These are phyloP conservation scores for Brachionus manjavacas DNA, from an alignment of 1,140 invertebrate genomes.

Conservation along the genomic window DNA sequence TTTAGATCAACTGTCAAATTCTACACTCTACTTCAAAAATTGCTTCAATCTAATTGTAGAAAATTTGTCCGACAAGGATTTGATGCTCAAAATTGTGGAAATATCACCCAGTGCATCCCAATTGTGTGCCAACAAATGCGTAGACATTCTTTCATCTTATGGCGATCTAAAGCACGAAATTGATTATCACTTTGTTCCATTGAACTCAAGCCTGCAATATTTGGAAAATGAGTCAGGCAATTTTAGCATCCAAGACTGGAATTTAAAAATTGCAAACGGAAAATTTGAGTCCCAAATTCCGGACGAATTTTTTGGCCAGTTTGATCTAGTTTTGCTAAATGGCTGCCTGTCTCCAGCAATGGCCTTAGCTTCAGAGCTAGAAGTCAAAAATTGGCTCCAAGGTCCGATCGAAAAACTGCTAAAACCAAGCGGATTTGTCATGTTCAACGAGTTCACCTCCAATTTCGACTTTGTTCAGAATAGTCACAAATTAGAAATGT, in stretches of 20 bases:
- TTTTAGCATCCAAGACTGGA: neutral
- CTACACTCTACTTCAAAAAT: neutral
- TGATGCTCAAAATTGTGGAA: neutral
- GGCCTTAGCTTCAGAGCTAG: neutral
- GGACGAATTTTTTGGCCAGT: neutral
- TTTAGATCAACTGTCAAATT: neutral
- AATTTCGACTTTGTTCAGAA: slow-evolving; percentile 21
- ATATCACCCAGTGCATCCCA: neutral
- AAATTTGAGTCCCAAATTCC: neutral
- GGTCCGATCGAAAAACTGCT: neutral
- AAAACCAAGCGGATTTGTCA: neutral
- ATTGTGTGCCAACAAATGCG: neutral
- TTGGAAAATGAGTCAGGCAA: neutral
- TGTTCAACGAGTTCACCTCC: neutral
- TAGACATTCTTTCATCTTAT: neutral
- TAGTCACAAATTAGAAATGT: neutral
- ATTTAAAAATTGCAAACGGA: neutral
- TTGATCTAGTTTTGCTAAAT: neutral
- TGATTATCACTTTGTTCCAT: neutral
- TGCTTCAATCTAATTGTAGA: neutral
- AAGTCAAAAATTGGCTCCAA: neutral
- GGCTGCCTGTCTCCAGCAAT: neutral
- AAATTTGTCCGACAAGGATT: neutral
- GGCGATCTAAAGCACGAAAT: neutral
- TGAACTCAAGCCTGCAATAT: neutral